These are phyloP conservation scores for Heliconius ethilla DNA, from an alignment of 2,888 invertebrate species.

Conservation along the genomic window DNA sequence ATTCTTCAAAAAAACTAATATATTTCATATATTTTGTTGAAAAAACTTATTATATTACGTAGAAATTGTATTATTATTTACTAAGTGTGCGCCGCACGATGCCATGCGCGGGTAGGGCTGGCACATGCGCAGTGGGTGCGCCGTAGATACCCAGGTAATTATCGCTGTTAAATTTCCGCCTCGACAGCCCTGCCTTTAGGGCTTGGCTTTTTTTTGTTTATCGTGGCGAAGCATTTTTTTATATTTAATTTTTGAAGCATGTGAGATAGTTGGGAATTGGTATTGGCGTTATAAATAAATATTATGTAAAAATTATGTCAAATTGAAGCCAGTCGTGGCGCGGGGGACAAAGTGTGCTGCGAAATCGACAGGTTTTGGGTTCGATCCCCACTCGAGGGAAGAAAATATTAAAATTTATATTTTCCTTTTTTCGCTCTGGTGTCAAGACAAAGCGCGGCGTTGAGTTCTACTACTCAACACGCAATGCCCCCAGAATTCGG, in stretches of 20 bases:
- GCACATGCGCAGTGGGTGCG: conserved; percentile 60
- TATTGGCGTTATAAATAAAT: no score
- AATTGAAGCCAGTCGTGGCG: no score
- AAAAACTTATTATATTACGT: conserved; percentile 37
- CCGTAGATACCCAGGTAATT: conserved; percentile 58
- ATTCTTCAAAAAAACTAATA: not conserved
- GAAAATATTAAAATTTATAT: not conserved
- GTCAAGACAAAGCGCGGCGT: no score
- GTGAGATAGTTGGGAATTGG: not conserved
- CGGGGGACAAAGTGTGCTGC: no score
- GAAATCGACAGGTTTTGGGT: no score
- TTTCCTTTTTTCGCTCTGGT: no score
- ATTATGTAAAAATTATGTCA: no score
- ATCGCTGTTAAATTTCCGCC: conserved; percentile 72
- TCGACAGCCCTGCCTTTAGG: conserved; percentile 59
- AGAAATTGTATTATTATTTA: conserved; percentile 48
- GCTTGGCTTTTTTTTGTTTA: conserved; percentile 54
- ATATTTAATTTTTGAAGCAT: not conserved
- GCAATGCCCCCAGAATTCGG: no score
- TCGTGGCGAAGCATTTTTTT: conserved; percentile 27
- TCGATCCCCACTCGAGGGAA: not conserved
- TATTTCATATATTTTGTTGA: conserved; percentile 18
- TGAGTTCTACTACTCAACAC: no score
- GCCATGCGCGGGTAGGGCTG: conserved; percentile 64
- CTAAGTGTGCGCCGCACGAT: conserved; percentile 51